Base-by-base conservation (phyloP, 2,888 invertebrate species). In the Chorisops tibialis region DNA sequence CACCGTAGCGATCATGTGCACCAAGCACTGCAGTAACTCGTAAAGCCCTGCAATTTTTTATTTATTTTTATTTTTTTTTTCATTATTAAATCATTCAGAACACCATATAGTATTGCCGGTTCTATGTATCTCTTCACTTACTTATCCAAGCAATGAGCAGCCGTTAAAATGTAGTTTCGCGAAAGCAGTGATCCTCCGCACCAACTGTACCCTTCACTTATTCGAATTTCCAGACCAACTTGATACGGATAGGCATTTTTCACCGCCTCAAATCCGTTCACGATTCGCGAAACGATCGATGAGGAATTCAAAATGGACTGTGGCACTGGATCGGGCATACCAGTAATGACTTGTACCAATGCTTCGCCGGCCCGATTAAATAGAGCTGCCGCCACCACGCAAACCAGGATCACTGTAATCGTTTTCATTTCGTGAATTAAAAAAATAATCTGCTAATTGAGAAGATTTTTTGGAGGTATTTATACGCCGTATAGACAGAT, bases 1-100 rank as follows among this genome's bases (percentile, higher is more conserved):
- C 69, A 48, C 77, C 75, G 60, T 74, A 74, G 35, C 77, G 75
- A 61, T 77, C 78, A 61, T 77, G 73, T 22, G 76, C 78, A 16
- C 77, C 78, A 14, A 77, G 65, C 63, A 77, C 75, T 4, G 77
- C 70, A 58, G 76, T 41, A 5, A 48, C 59, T n/a, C n/a, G n/a
- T n/a, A 9, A 30, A 11, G 59, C 50, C 18, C 59, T 60, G n/a
- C n/a, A n/a, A n/a, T n/a, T n/a, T n/a, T n/a, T n/a, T n/a, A n/a
- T n/a, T n/a, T n/a, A n/a, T n/a, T n/a, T n/a, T n/a, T n/a, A n/a
- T n/a, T n/a, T n/a, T n/a, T n/a, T n/a, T n/a, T n/a, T n/a, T n/a
- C n/a, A n/a, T n/a, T n/a, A n/a, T n/a, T n/a, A n/a, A n/a, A n/a
- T n/a, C n/a, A n/a, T n/a, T n/a, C n/a, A n/a, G n/a, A n/a, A n/a